A percentile compares a stretch with the other conserved stretches of the same genome.
These are phyloP conservation scores for Stenichneumon culpator DNA, from an alignment of 2,888 invertebrate genomes.

Conservation along the genomic window DNA sequence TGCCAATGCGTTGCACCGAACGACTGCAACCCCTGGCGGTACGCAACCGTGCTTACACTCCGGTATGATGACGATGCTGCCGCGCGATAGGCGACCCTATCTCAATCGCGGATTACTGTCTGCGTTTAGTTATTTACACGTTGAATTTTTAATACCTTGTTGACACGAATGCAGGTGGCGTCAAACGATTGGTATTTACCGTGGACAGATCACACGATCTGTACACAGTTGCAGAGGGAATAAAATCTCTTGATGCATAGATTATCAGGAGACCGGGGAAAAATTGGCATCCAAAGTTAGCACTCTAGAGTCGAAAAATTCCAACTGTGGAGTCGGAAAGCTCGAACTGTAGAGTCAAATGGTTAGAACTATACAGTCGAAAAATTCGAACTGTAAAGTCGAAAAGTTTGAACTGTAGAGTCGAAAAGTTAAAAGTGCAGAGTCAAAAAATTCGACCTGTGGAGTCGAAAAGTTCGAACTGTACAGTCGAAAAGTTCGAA, in stretches of 20 bases:
- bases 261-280: not conserved
- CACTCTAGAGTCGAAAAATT: too few relatives aligned
- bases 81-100: not conserved
- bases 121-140: constrained; percentile 41
- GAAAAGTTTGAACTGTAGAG: too few relatives aligned
- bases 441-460: too few relatives aligned
- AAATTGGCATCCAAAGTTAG: not conserved
- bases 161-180: constrained; percentile 23
- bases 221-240: not conserved
- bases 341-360: not conserved
- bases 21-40: constrained; percentile 25
- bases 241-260: not conserved
- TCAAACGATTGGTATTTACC: not conserved
- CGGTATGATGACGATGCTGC: constrained; percentile 23
- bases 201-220: not conserved
- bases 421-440: too few relatives aligned
- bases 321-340: too few relatives aligned
- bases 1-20: not conserved
- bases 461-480: too few relatives aligned
- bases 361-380: not conserved
- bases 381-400: not conserved
- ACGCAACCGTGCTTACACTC: constrained; percentile 30
- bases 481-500: not conserved
- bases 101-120: constrained; percentile 13
- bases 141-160: constrained; percentile 36